These are phyloP conservation scores for Anser brachyrhynchus DNA, from an alignment of 2,113 vertebrate species.

Conservation along the genomic window DNA sequence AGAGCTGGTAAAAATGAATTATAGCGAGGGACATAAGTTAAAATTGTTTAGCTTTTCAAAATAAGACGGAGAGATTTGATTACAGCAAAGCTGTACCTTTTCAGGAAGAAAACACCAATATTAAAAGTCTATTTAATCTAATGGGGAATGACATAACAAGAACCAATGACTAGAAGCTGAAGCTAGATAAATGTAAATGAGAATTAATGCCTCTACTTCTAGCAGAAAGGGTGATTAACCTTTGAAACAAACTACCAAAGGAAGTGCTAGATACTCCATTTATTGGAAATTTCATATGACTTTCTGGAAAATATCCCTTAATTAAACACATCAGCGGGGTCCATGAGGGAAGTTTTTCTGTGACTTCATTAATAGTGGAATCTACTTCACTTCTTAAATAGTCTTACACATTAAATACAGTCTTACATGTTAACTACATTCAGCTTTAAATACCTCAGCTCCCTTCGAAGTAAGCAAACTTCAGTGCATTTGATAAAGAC, in stretches of 20 bases:
- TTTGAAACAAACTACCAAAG: constrained; percentile 59
- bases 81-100: constrained; percentile 1
- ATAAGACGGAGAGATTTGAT: constrained; percentile 5
- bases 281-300: neutral
- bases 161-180: constrained; percentile 43
- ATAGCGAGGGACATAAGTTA: neutral
- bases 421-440: neutral
- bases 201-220: constrained; percentile 62
- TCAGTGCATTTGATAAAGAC: neutral
- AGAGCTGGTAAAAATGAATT: neutral
- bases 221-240: constrained; percentile 64
- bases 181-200: constrained; percentile 57
- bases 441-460: neutral
- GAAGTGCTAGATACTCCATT: constrained; percentile 14
- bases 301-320: constrained; percentile 24
- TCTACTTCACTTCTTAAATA: neutral
- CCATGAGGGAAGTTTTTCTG: neutral
- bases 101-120: constrained; percentile 17
- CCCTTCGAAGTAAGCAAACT: neutral
- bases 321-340: neutral
- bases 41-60: constrained; percentile 17
- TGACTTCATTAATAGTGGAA: neutral
- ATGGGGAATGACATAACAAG: constrained; percentile 44
- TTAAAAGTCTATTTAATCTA: constrained; percentile 39
- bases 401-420: neutral